Evolutionary conservation across 2,888 invertebrate genomes (phyloP), one percentile per base, ranked within the genome.

Genomic region (Drosophila atripex): DNA sequence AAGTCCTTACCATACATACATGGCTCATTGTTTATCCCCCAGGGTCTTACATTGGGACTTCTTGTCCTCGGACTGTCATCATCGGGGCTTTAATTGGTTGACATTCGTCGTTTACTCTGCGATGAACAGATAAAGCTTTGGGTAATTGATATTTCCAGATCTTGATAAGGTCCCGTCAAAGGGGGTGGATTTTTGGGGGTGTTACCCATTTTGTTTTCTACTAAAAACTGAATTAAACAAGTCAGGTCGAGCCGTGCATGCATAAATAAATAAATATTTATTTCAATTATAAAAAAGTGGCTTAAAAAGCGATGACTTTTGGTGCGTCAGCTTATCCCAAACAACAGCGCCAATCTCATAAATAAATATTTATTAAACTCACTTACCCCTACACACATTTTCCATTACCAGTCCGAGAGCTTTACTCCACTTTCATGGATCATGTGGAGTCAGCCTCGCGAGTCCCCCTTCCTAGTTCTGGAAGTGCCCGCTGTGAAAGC

Each of bases 31-130:
- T 35, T 16, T 41, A 39, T 35, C 51, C 64, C 51, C 64, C 35
- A 3, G 51, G 50, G 60, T 23, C 16, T 50, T 45, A 1, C 50
- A 45, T 39, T n/a, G 7, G 69, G 71, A 50, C 53, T 45, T 46
- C 53, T 71, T 49, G 60, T 59, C 68, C 35, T 18, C 47, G 47
- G 32, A 18, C 53, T 60, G 50, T 59, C 49, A 38, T 45, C 77
- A 57, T 77, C 77, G 71, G 71, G 79, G 71, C 63, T 74, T 79
- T 86, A 80, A 86, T 86, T 86, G 86, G 74, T 71, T 71, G 70
- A 64, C 66, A 76, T 54, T 68, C 47, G 50, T 60, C 66, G 63
- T 73, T 55, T 51, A 46, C 14, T 45, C 8, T 11, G 54, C 71
- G 77, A 85, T 79, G 65, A 54, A 56, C 30, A 65, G 80, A 80